Base-by-base conservation (phyloP, 2,113 vertebrate genomes). In the Alces alces region DNA sequence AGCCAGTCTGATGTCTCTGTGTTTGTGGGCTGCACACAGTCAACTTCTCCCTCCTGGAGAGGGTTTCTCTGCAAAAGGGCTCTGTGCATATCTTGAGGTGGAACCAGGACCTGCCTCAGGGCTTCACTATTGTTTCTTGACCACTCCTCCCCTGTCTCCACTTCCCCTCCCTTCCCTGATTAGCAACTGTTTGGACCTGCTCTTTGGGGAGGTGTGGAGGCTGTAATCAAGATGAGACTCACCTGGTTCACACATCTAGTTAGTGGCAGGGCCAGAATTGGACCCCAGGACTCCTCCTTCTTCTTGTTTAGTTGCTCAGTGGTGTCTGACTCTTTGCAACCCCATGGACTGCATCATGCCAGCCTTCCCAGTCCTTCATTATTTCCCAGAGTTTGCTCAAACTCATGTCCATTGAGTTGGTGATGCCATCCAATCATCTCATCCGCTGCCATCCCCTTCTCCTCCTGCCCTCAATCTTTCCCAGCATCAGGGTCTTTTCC, bases 331-430 rank as follows among this genome's bases (percentile, higher is more conserved):
- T 70, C n/a, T 36, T 36, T 70, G 64, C n/a, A 36, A 70, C 64
- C 64, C 64, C n/a, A 21, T 70, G 16, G 9, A 36, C 17, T n/a
- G 17, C n/a, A 36, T 2, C n/a, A 5, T 0, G 1, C 64, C 64
- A 70, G 64, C n/a, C 64, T 12, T 70, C 10, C 19, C n/a, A 11
- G 61, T 70, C 64, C 64, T 36, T 21, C 17, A 36, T 21, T 66
- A 36, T 36, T 36, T 36, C 64, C 64, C n/a, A 66, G 64, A 36
- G n/a, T 21, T 66, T 66, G 33, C 64, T n/a, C 33, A 66, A 11
- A 66, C 64, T 66, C 33, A 66, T 21, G 64, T 66, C 33, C 64
- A 36, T 19, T 66, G 64, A 66, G n/a, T 10, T 21, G 33, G 17
- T 36, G 33, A 66, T 36, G 16, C 64, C 33, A 66, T 36, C 33